Percentiles rank a stretch among this genome's conserved stretches.
phyloP scores from a whole-genome alignment of 2,888 invertebrate genomes.

The Meganola albula region DNA sequence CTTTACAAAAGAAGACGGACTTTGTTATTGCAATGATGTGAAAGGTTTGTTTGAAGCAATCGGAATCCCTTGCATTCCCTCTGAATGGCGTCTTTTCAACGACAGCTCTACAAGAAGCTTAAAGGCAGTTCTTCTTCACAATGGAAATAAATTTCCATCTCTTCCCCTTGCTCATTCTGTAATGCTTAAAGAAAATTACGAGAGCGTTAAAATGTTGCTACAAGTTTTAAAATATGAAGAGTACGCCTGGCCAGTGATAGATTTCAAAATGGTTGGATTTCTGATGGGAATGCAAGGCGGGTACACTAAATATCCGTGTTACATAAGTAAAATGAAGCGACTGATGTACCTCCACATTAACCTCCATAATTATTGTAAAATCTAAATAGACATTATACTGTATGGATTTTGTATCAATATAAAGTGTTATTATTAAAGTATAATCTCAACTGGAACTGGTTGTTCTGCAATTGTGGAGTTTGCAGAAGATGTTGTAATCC shows the following conservation, averaged over 20 bases:
- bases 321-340: no score
- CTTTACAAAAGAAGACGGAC: no score
- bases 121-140: slow-evolving; percentile 24
- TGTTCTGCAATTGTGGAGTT: no score
- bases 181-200: slow-evolving; percentile 18
- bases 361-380: no score
- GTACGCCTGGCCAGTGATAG: slow-evolving; percentile 9
- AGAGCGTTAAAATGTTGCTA: slow-evolving; percentile 15
- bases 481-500: no score
- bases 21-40: no score
- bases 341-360: no score
- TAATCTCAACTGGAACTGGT: no score
- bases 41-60: slow-evolving; percentile 24
- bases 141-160: slow-evolving; percentile 23
- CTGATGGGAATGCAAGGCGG: slow-evolving; percentile 3
- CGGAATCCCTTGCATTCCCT: slow-evolving; percentile 16
- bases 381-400: no score
- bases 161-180: slow-evolving; percentile 19
- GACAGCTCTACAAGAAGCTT: slow-evolving; percentile 26
- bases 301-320: slow-evolving; percentile 6
- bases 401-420: no score
- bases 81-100: slow-evolving; percentile 23
- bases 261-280: slow-evolving; percentile 4
- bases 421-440: no score
- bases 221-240: slow-evolving; percentile 4